Base-by-base conservation (phyloP, 2,888 invertebrate genomes). In the Ypsolopha sequella region DNA sequence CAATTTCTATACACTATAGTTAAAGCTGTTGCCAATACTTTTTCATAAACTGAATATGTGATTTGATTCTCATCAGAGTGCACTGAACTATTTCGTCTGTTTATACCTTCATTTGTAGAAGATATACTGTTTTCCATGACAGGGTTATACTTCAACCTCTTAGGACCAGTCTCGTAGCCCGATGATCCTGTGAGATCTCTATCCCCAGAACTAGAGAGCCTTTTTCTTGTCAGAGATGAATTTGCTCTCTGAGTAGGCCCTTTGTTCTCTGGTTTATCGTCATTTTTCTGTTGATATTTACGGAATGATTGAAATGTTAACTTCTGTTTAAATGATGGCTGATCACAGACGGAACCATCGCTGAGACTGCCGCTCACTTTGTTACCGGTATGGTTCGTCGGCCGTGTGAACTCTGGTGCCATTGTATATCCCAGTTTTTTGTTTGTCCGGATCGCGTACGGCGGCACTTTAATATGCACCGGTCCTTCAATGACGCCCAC, bases 401-500 rank as follows among this genome's bases (percentile, higher is more conserved):
- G 58, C 56, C 62, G 55, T 54, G 63, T 56, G 49, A 64, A 56
- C 53, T 68, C 71, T 63, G 70, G 60, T 58, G 73, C 70, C 69
- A 68, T 70, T 56, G 61, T 65, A 69, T 66, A 68, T 63, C 73
- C 75, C 72, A 59, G 65, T 67, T 69, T 76, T 60, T 68, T 60
- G 67, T 76, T 78, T 75, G 65, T 78, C 72, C 69, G 79, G 81
- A 73, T 77, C 77, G 76, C 68, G 73, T 76, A 69, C 69, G 80
- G 75, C 78, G 80, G 80, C 80, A 82, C 76, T 65, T 73, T 82
- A 78, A 79, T 80, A 76, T 71, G 73, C 73, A 76, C 78, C 70
- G 84, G 82, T 77, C 79, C 85, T 80, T 85, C 85, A 82, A 82
- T 84, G 84, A 81, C 81, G 84, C 85, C 86, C 78, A 86, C 86